Evolutionary conservation across 2,797 vertebrate species (phyloP).

Genomic region (Hirundo rustica): DNA sequence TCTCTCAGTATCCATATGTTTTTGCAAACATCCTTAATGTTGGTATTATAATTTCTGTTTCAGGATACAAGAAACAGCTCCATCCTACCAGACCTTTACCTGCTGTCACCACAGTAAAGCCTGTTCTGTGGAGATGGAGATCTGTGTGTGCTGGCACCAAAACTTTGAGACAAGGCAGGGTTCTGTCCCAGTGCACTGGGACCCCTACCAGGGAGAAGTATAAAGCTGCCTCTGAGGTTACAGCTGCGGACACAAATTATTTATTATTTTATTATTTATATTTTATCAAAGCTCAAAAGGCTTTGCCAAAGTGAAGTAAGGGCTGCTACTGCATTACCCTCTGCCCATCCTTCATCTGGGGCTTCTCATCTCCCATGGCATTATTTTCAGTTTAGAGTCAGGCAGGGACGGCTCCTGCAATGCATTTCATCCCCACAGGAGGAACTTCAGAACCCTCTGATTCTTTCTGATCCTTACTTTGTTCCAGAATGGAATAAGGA

Average conservation of each 20-base stretch:
- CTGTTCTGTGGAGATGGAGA: background rate
- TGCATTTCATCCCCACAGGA: background rate
- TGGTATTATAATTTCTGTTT: background rate
- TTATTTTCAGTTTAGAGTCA: background rate
- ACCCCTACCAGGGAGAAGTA: background rate
- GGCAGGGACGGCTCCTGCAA: background rate
- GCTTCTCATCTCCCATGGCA: background rate
- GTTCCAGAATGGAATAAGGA: background rate
- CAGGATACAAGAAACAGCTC: background rate
- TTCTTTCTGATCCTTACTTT: background rate
- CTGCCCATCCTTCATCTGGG: background rate
- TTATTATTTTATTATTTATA: background rate
- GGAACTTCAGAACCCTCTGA: background rate
- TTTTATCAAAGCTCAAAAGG: background rate
- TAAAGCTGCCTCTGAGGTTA: background rate
- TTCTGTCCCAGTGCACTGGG: background rate
- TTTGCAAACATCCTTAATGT: background rate
- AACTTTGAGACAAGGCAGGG: background rate
- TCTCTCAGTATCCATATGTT: background rate
- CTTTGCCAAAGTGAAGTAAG: background rate
- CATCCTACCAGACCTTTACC: background rate
- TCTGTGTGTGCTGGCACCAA: background rate
- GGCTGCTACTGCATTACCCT: background rate
- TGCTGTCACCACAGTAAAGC: background rate
- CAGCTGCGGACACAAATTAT: background rate